Conservation (phyloP, 2,113 vertebrate genomes). For the Mobula birostris region DNA sequence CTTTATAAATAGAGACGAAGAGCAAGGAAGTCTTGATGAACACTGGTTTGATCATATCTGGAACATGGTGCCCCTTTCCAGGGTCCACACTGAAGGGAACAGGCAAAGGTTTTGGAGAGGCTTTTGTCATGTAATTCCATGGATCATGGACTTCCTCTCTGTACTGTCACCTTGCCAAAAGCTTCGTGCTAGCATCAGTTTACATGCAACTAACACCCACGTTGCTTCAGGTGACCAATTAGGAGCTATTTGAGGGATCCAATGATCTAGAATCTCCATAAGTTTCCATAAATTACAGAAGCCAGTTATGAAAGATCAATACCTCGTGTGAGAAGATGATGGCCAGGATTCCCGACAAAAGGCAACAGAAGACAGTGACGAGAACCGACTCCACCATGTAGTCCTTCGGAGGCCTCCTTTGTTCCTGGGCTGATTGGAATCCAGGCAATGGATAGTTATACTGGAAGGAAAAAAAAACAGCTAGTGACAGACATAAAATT, state of each 20-base stretch:
- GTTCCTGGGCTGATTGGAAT: rapidly evolving
- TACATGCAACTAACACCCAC: background rate
- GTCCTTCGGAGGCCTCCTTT: constrained; percentile 56
- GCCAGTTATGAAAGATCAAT: too few species aligned
- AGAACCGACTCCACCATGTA: constrained; percentile 67
- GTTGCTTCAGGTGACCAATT: background rate
- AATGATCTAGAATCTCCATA: background rate
- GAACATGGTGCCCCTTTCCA: too few species aligned
- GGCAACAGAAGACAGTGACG: constrained; percentile 70
- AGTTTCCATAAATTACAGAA: background rate
- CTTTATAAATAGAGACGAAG: too few species aligned
- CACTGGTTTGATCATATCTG: too few species aligned
- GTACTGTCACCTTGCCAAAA: too few species aligned
- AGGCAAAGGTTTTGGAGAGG: too few species aligned
- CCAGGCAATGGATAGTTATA: constrained; percentile 35
- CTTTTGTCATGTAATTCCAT: too few species aligned
- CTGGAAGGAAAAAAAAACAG: constrained; percentile 42
- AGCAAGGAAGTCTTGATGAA: too few species aligned
- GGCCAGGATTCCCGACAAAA: constrained; percentile 58
- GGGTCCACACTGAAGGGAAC: too few species aligned
- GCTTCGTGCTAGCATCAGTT: background rate
- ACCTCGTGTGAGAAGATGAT: constrained; percentile 66
- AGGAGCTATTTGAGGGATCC: background rate
- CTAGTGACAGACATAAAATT: background rate
- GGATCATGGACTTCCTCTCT: too few species aligned